A percentile compares a stretch with the other conserved stretches of the same genome.
Evolutionary conservation across 2,888 invertebrate species (phyloP).

Genomic region (Ceramica pisi): DNA sequence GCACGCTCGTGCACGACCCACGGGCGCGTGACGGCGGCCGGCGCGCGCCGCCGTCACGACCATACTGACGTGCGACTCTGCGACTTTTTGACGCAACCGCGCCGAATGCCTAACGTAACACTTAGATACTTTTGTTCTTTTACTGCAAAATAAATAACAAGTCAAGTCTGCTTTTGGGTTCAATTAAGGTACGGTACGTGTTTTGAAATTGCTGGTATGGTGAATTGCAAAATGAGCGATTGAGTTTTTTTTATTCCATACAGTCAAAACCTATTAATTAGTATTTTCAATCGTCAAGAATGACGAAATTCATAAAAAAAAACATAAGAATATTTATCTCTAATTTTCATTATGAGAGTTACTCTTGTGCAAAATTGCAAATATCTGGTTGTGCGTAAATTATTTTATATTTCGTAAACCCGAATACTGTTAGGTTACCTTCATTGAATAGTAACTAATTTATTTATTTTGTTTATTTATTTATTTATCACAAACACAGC

Average conservation of each 20-base stretch:
- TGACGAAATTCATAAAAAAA: neutral
- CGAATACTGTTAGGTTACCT: neutral
- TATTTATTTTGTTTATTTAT: too few species aligned
- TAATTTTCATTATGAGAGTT: too few species aligned
- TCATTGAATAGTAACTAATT: too few species aligned
- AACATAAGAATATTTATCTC: too few species aligned
- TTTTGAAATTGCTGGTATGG: conserved; percentile 32
- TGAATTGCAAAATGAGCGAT: conserved; percentile 22
- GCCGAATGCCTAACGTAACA: conserved; percentile 66
- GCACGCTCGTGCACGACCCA: conserved; percentile 84
- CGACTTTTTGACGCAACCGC: conserved; percentile 80
- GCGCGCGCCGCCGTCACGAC: conserved; percentile 89
- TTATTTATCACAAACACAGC: too few species aligned
- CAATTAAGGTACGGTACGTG: conserved; percentile 24
- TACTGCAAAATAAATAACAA: conserved; percentile 50
- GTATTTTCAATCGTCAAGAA: neutral
- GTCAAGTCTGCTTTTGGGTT: conserved; percentile 23
- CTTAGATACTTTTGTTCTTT: conserved; percentile 65
- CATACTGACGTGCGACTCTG: conserved; percentile 80
- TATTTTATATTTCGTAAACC: neutral
- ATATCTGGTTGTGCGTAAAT: too few species aligned
- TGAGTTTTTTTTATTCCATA: neutral
- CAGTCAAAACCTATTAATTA: too few species aligned
- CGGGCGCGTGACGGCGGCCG: conserved; percentile 87
- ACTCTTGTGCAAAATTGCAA: too few species aligned